Conservation (phyloP, 2,888 invertebrate species). For the Dysmachus trigonus region DNA sequence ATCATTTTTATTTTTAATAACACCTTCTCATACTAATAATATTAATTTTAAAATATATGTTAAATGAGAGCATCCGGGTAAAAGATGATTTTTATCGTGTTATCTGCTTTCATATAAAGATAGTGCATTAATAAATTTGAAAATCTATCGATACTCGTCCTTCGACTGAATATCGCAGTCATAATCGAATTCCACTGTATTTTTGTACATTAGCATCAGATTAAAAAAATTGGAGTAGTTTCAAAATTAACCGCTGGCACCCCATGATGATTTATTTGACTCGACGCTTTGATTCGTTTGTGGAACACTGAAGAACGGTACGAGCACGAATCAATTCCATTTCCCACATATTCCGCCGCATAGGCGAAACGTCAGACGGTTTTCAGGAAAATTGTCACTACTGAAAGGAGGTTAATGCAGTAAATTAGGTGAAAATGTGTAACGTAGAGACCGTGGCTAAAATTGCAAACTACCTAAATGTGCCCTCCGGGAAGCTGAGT, state of each 20-base stretch:
- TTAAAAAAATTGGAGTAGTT: no score
- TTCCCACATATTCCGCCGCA: background rate
- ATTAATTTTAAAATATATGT: no score
- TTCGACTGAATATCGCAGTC: no score
- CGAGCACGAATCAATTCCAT: background rate
- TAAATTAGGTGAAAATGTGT: constrained; percentile 53
- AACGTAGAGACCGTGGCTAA: constrained; percentile 63
- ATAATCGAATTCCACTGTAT: no score
- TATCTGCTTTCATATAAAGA: no score
- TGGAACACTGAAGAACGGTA: background rate
- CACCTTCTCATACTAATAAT: no score
- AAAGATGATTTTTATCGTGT: no score
- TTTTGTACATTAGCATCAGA: background rate
- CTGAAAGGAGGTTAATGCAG: background rate
- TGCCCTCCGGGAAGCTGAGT: constrained; percentile 66
- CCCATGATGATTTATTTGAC: background rate
- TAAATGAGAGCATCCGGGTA: no score
- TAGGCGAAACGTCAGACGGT: background rate
- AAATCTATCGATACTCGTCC: no score
- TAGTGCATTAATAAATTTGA: no score
- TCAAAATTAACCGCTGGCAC: background rate
- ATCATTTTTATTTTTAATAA: no score
- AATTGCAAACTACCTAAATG: constrained; percentile 68
- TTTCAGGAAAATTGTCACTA: background rate
- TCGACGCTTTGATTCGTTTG: background rate